Evolutionary conservation across 2,113 vertebrate species (phyloP).

Genomic region (Chloebia gouldiae): DNA sequence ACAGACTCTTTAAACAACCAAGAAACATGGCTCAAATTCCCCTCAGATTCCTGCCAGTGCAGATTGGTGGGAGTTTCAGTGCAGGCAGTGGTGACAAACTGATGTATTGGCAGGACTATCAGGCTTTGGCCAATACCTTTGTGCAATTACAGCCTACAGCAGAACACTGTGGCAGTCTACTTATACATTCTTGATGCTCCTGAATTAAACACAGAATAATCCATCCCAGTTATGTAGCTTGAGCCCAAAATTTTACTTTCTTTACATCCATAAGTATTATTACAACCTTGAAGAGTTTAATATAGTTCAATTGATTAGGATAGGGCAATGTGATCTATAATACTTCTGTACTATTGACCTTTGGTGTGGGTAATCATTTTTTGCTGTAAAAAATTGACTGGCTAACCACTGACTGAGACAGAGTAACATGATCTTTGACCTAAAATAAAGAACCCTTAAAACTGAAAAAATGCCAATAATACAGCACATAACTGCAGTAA

Average conservation of each 20-base stretch:
- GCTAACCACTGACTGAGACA: neutral
- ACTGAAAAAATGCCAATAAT: neutral
- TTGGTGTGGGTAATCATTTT: neutral
- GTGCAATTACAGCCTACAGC: neutral
- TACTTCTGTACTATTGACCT: conserved; percentile 13
- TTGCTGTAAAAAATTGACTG: conserved; percentile 16
- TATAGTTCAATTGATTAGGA: neutral
- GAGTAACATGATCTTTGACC: neutral
- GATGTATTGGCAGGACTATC: neutral
- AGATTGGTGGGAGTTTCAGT: neutral
- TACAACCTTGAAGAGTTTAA: neutral
- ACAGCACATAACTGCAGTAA: neutral
- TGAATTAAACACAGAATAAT: neutral
- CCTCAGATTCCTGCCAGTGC: neutral
- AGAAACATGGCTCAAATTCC: fast-evolving
- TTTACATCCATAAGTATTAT: neutral
- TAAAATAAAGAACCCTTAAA: neutral
- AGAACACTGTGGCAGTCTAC: neutral
- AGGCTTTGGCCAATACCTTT: neutral
- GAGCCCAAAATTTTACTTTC: neutral
- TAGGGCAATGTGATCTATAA: neutral
- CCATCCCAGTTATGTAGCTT: neutral
- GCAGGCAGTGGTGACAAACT: neutral
- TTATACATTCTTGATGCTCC: fast-evolving
- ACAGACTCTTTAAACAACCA: neutral